phyloP scores from a whole-genome alignment of 2,797 vertebrate genomes.

The Anabacerthia variegaticeps region DNA sequence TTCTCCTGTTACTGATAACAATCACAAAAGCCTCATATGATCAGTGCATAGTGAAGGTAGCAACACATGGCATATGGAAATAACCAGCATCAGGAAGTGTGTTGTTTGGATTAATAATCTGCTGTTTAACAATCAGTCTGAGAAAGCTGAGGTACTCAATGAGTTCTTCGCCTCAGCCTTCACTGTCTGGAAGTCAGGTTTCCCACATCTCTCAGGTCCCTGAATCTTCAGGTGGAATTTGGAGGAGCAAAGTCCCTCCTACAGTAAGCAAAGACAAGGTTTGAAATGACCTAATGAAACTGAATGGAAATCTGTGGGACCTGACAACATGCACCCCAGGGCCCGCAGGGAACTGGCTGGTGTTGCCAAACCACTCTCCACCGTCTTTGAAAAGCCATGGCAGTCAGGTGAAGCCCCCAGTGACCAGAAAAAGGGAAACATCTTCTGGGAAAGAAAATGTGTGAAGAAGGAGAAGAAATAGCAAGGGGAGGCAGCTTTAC shows the following conservation, averaged over 20 bases:
- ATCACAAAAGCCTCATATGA: background rate
- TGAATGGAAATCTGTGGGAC: background rate
- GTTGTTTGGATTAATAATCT: background rate
- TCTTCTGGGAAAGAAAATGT: background rate
- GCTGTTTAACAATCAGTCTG: background rate
- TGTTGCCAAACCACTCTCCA: background rate
- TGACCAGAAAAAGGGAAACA: background rate
- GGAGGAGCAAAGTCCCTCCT: background rate
- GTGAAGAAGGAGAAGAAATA: background rate
- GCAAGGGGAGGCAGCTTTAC: background rate
- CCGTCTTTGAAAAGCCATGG: background rate
- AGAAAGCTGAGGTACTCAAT: background rate
- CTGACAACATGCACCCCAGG: background rate
- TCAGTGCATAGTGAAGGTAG: background rate
- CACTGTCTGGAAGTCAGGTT: background rate
- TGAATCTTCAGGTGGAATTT: background rate
- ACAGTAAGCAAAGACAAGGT: background rate
- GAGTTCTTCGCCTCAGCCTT: background rate
- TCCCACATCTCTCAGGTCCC: background rate
- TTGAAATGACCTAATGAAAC: background rate
- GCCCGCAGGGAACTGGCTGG: background rate
- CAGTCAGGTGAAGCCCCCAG: background rate
- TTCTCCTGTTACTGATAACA: background rate
- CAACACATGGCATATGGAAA: background rate
- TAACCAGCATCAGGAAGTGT: background rate